Base-by-base conservation (phyloP, 2,113 vertebrate species). In the Microcebus jonahi region DNA sequence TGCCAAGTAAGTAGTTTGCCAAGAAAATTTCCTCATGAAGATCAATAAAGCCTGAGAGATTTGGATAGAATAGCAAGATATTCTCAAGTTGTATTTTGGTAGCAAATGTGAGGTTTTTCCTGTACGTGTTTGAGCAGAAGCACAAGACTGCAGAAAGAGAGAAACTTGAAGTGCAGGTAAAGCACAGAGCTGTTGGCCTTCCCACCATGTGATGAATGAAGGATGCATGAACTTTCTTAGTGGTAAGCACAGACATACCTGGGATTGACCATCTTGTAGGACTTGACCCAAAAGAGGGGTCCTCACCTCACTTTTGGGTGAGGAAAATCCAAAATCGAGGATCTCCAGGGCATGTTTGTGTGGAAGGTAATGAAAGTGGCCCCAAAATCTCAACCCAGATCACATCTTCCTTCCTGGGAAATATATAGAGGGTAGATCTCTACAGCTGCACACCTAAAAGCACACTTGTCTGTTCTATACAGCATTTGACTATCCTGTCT, bases 381-480 rank as follows among this genome's bases (percentile, higher is more conserved):
- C 67, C 25, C 29, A 17, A 87, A 94, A 53, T 61, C 50, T 61
- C 57, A 68, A 68, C 21, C 23, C 48, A 76, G 36, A 29, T 67
- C 8, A n/a, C 25, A 68, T 39, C 8, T 86, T 27, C 9, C 20
- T 71, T 90, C 20, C 10, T 36, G n/a, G 29, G 3, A 15, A 76
- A 59, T 59, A 17, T 11, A n/a, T 8, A 53, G 18, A 85, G 88
- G 42, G 57, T 10, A 73, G 9, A 31, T 13, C 7, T 29, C 45
- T 73, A 42, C 25, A 23, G 9, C 15, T 1, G 0, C 7, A 6
- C 0, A 76, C 9, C 17, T 39, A 17, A 48, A 84, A 68, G 11
- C 42, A 61, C 6, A 57, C 15, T 48, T 50, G 7, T 36, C 1
- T 59, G 77, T 13, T 10, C 31, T 14, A n/a, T 3, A 21, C 1